These are phyloP conservation scores for Sinotaia quadrata DNA, from an alignment of 2,888 invertebrate genomes.

Conservation along the genomic window DNA sequence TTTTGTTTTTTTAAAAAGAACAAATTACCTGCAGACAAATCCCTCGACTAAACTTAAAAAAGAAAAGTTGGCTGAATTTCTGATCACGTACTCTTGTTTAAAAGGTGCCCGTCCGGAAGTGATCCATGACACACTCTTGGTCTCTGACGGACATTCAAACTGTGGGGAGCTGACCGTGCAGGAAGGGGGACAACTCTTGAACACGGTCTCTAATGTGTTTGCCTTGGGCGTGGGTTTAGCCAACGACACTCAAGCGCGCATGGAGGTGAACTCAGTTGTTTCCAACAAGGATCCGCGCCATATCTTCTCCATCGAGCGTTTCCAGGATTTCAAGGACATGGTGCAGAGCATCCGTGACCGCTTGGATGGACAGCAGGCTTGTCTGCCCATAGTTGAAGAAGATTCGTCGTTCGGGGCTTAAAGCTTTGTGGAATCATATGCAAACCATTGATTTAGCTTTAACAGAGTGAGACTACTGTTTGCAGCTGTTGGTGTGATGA, in stretches of 20 bases:
- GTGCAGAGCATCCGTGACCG: conserved; percentile 18
- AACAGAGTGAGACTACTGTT: too few relatives aligned
- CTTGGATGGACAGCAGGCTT: conserved; percentile 3
- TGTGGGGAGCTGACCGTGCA: conserved; percentile 26
- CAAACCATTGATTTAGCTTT: too few relatives aligned
- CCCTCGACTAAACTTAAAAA: not conserved
- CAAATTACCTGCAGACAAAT: too few relatives aligned
- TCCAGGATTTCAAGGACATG: conserved; percentile 35
- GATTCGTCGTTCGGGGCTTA: not conserved
- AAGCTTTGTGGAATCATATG: too few relatives aligned
- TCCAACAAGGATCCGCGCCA: conserved; percentile 26
- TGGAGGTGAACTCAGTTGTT: conserved; percentile 35
- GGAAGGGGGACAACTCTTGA: conserved; percentile 20
- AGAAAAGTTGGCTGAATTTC: not conserved
- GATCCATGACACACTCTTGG: conserved; percentile 28
- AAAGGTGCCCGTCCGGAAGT: conserved; percentile 27
- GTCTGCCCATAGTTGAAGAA: conserved; percentile 22
- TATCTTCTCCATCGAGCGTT: conserved; percentile 33
- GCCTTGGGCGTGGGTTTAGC: conserved; percentile 32
- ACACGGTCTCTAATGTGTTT: conserved; percentile 25
- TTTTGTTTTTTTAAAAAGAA: too few relatives aligned
- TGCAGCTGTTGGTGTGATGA: too few relatives aligned
- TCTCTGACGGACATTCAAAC: conserved; percentile 37
- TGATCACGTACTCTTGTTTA: not conserved
- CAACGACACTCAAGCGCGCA: conserved; percentile 18